Percentiles rank a stretch among this genome's conserved stretches.
Evolutionary conservation across 2,888 invertebrate species (phyloP).

Genomic region (Fissipunctia ypsillon): DNA sequence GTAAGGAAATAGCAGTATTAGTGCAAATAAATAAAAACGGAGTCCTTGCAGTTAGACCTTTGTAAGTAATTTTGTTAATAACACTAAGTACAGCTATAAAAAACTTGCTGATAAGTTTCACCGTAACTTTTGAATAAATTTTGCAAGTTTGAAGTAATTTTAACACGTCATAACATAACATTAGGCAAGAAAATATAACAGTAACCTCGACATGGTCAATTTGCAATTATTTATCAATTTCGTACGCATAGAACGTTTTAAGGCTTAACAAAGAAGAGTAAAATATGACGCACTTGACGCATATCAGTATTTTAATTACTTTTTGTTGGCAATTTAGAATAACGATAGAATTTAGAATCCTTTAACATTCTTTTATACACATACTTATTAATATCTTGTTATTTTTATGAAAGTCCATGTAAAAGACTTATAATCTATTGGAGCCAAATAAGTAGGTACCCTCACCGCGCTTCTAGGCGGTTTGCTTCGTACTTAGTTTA

Average conservation of each 20-base stretch:
- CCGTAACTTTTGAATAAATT: neutral
- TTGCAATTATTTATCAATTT: constrained; percentile 33
- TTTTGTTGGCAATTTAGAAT: neutral
- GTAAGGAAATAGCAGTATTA: too few relatives aligned
- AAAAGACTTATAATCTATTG: neutral
- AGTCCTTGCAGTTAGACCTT: neutral
- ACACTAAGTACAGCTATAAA: neutral
- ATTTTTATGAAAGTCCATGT: neutral
- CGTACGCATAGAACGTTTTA: constrained; percentile 21
- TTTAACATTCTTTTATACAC: neutral
- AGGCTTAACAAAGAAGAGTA: constrained; percentile 10
- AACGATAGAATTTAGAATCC: neutral
- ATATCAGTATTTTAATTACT: neutral
- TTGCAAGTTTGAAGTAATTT: neutral
- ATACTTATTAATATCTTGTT: neutral
- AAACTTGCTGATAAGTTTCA: neutral
- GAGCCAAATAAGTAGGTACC: neutral
- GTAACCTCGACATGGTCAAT: constrained; percentile 15
- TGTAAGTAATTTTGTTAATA: neutral
- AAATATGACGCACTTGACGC: neutral
- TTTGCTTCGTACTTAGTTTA: neutral
- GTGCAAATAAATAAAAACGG: neutral
- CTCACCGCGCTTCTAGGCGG: too few relatives aligned
- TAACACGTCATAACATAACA: neutral
- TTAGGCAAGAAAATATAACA: constrained; percentile 1